Evolutionary conservation across 2,888 invertebrate species (phyloP).

Genomic region (Sinelater perroti): DNA sequence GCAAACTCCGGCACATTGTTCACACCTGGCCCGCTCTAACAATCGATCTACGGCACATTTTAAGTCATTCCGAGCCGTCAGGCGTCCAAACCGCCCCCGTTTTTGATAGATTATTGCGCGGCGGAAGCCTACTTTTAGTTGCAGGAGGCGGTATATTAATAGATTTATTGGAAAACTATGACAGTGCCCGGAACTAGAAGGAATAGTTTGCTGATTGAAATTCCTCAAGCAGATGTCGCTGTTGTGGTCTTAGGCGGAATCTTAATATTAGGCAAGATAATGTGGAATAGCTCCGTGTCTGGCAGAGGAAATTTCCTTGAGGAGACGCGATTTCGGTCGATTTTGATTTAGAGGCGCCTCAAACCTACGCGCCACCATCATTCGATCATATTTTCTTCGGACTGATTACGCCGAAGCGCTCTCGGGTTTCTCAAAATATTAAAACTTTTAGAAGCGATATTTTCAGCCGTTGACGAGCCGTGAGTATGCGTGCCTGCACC

Average conservation of each 20-base stretch:
- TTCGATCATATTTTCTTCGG: too few relatives aligned
- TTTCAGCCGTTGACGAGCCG: too few relatives aligned
- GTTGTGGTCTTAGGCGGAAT: constrained; percentile 31
- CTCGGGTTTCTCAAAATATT: too few relatives aligned
- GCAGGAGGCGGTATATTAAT: constrained; percentile 4
- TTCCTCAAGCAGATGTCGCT: constrained; percentile 42
- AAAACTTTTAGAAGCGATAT: too few relatives aligned
- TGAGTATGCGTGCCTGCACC: too few relatives aligned
- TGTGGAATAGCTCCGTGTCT: constrained; percentile 25
- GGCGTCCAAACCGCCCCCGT: constrained; percentile 1
- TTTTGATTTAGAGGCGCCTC: constrained; percentile 9
- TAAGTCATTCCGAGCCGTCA: constrained; percentile 23
- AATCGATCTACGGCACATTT: constrained; percentile 38
- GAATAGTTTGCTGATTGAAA: constrained; percentile 46
- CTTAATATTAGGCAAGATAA: constrained; percentile 31
- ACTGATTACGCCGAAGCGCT: too few relatives aligned
- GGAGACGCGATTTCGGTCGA: constrained; percentile 18
- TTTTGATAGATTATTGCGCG: constrained; percentile 21
- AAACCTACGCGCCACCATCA: too few relatives aligned
- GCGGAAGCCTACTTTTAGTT: constrained; percentile 13
- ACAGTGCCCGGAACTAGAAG: constrained; percentile 10
- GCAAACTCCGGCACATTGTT: constrained; percentile 41
- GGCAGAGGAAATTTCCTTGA: constrained; percentile 21
- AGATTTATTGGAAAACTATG: constrained; percentile 21
- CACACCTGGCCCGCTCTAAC: constrained; percentile 39